Conservation (phyloP, 1,140 invertebrate species). For the Nylanderia fulva region DNA sequence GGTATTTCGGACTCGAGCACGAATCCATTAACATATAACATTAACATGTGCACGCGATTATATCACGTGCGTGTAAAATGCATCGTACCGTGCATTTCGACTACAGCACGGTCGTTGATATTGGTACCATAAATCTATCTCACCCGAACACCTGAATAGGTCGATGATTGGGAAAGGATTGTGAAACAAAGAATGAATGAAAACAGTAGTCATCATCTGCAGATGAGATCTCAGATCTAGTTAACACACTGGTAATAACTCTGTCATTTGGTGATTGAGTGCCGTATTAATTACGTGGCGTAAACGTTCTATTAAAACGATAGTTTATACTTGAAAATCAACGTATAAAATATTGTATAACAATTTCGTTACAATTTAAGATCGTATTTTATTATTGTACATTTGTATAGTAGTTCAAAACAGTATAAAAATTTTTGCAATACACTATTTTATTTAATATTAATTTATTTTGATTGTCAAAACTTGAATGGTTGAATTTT, state of each 20-base stretch:
- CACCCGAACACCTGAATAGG: constrained; percentile 11
- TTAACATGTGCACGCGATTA: constrained; percentile 56
- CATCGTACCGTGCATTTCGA: neutral
- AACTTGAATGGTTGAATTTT: too few species aligned
- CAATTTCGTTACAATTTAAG: neutral
- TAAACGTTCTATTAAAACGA: neutral
- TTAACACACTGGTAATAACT: constrained; percentile 31
- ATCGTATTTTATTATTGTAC: neutral
- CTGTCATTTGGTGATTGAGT: constrained; percentile 5
- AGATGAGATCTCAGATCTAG: constrained; percentile 31
- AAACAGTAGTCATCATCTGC: constrained; percentile 41
- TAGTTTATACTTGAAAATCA: neutral
- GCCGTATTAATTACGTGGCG: constrained; percentile 12
- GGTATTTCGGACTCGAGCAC: constrained; percentile 53
- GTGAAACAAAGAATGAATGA: neutral
- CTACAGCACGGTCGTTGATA: neutral
- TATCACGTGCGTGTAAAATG: constrained; percentile 57
- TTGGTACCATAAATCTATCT: constrained; percentile 34
- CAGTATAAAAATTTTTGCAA: neutral
- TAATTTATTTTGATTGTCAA: neutral
- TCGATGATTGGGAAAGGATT: constrained; percentile 35
- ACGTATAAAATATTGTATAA: neutral
- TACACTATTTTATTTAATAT: neutral
- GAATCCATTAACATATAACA: constrained; percentile 63
- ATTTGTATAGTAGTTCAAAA: neutral